Conservation (phyloP, 2,888 invertebrate genomes). For the Panopea generosa region DNA sequence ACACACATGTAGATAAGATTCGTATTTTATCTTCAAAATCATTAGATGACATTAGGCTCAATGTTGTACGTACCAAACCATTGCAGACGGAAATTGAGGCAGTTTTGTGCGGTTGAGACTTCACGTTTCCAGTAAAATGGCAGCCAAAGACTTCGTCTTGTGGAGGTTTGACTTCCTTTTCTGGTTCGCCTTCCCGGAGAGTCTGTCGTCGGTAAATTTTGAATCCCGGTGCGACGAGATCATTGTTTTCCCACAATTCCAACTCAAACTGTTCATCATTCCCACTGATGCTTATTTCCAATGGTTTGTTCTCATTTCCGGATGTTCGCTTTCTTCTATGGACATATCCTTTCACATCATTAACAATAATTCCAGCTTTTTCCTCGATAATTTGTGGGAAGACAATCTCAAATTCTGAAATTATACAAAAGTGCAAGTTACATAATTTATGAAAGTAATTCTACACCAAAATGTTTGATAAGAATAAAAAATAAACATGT, state of each 20-base stretch:
- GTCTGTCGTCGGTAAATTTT: constrained; percentile 73
- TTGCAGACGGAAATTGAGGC: constrained; percentile 74
- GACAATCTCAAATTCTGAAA: constrained; percentile 64
- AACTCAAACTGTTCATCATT: constrained; percentile 72
- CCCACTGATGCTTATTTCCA: constrained; percentile 70
- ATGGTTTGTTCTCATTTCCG: constrained; percentile 39
- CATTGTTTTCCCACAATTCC: constrained; percentile 70
- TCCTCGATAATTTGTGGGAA: constrained; percentile 61
- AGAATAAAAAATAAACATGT: neutral
- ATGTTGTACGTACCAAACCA: constrained; percentile 77
- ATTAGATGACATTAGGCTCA: no score
- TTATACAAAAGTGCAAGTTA: constrained; percentile 13
- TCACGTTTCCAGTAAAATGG: constrained; percentile 67
- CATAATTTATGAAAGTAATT: no score
- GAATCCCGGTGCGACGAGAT: constrained; percentile 75
- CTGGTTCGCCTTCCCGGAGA: constrained; percentile 25
- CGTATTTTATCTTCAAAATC: no score
- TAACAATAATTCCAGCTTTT: constrained; percentile 44
- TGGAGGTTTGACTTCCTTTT: constrained; percentile 20
- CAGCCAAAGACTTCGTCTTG: constrained; percentile 57
- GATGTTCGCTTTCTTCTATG: constrained; percentile 56
- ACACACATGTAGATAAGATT: no score
- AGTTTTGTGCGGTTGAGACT: constrained; percentile 53
- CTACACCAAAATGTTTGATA: no score
- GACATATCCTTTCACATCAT: constrained; percentile 51